A percentile compares a stretch with the other conserved stretches of the same genome.
These are phyloP conservation scores for Ochlodes sylvanus DNA, from an alignment of 2,888 invertebrate genomes.

Conservation along the genomic window DNA sequence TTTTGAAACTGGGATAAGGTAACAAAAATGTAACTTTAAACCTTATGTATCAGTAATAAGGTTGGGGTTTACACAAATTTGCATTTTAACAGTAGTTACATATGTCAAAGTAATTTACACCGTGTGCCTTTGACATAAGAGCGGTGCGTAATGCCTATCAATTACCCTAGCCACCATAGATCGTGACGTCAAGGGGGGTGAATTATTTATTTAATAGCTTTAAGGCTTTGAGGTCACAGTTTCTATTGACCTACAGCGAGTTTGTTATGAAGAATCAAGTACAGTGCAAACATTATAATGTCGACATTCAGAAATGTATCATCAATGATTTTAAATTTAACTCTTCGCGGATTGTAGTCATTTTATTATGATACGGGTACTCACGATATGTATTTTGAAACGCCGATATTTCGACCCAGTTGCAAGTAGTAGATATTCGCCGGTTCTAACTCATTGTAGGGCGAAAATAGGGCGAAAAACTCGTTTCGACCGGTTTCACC, in stretches of 20 bases:
- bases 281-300: background rate
- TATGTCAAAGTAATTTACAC: slow-evolving; percentile 26
- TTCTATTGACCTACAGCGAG: slow-evolving; percentile 30
- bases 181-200: slow-evolving; percentile 36
- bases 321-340: no score
- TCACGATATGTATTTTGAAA: no score
- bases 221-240: slow-evolving; percentile 17
- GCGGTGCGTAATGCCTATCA: slow-evolving; percentile 27
- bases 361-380: no score
- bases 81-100: slow-evolving; percentile 28
- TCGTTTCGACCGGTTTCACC: no score
- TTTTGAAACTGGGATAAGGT: slow-evolving; percentile 30
- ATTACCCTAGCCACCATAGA: slow-evolving; percentile 28
- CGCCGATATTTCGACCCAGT: no score
- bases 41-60: slow-evolving; percentile 20
- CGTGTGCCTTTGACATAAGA: slow-evolving; percentile 28
- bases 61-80: slow-evolving; percentile 25
- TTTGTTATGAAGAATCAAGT: slow-evolving; percentile 9
- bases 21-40: slow-evolving; percentile 22
- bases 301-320: no score
- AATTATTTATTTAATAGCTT: slow-evolving; percentile 33
- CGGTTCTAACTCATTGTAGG: no score
- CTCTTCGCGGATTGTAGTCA: no score
- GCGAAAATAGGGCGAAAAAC: no score
- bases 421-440: no score